A percentile compares a stretch with the other conserved stretches of the same genome.
phyloP scores from a whole-genome alignment of 1,140 invertebrate species.

The Drosophila grimshawi region DNA sequence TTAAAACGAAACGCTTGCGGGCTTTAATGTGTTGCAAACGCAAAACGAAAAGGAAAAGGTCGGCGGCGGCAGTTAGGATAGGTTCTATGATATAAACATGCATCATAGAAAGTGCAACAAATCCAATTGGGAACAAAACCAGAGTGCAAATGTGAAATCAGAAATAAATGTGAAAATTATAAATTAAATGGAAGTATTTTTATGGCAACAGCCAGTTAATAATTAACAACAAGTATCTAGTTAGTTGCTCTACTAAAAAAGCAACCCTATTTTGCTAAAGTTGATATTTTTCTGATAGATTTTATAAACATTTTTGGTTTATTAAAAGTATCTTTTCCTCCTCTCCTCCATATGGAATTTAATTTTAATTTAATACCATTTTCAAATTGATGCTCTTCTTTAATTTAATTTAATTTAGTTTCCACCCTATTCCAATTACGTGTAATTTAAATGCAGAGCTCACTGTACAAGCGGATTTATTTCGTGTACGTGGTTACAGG shows the following conservation, averaged over 20 bases:
- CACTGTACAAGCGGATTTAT: slow-evolving; percentile 1
- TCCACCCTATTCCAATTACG: not conserved
- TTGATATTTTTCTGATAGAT: too few relatives aligned
- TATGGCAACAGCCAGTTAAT: too few relatives aligned
- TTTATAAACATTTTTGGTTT: too few relatives aligned
- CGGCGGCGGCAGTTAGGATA: not conserved
- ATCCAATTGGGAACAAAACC: too few relatives aligned
- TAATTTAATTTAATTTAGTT: not conserved
- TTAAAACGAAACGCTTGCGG: slow-evolving; percentile 58
- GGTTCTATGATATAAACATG: not conserved
- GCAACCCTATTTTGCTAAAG: too few relatives aligned
- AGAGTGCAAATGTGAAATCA: too few relatives aligned
- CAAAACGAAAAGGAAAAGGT: not conserved
- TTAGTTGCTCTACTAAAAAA: too few relatives aligned
- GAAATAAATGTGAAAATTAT: not conserved
- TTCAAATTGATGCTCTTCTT: not conserved
- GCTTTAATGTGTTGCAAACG: slow-evolving; percentile 36
- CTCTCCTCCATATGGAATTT: too few relatives aligned
- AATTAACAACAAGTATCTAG: too few relatives aligned
- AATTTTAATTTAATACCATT: not conserved
- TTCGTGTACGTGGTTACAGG: slow-evolving; percentile 27
- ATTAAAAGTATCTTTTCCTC: too few relatives aligned
- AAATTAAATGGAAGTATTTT: too few relatives aligned
- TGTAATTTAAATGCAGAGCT: not conserved
- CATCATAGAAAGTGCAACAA: not conserved